These are phyloP conservation scores for Procavia capensis DNA, from an alignment of 2,113 vertebrate genomes.

Conservation along the genomic window DNA sequence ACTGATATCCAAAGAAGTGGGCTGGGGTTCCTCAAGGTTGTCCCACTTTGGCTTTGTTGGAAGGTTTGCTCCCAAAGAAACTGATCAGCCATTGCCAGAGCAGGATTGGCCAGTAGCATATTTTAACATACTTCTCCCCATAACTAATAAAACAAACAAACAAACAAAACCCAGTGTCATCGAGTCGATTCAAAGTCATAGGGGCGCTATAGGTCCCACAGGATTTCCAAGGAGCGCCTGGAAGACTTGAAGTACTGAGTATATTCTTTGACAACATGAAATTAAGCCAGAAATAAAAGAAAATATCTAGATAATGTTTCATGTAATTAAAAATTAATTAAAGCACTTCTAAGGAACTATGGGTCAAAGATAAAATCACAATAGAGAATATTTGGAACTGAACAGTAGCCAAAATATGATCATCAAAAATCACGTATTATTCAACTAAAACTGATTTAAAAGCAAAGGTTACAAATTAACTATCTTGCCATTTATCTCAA, in stretches of 20 bases:
- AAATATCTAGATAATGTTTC: not conserved
- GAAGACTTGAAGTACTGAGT: too few species aligned
- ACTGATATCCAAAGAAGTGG: not conserved
- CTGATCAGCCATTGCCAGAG: not conserved
- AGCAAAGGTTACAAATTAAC: not conserved
- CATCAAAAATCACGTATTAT: not conserved
- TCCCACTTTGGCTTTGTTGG: not conserved
- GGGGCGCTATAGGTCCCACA: too few species aligned
- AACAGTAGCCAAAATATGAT: not conserved
- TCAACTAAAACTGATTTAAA: not conserved
- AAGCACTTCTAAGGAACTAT: not conserved
- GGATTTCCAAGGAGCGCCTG: too few species aligned
- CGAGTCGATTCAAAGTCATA: too few species aligned
- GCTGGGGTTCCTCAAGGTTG: too few species aligned
- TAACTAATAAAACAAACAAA: not conserved
- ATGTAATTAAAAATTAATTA: not conserved
- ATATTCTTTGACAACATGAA: not conserved
- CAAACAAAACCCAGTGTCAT: too few species aligned
- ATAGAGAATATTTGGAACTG: not conserved
- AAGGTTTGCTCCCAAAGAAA: not conserved
- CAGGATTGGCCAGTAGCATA: not conserved
- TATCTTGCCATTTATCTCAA: not conserved
- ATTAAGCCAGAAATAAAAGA: constrained; percentile 6
- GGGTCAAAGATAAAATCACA: constrained; percentile 1
- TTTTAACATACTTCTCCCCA: not conserved